Evolutionary conservation across 64 coral and sea anemone species (phyloP).

Genomic region (Pocillopora damicornis): DNA sequence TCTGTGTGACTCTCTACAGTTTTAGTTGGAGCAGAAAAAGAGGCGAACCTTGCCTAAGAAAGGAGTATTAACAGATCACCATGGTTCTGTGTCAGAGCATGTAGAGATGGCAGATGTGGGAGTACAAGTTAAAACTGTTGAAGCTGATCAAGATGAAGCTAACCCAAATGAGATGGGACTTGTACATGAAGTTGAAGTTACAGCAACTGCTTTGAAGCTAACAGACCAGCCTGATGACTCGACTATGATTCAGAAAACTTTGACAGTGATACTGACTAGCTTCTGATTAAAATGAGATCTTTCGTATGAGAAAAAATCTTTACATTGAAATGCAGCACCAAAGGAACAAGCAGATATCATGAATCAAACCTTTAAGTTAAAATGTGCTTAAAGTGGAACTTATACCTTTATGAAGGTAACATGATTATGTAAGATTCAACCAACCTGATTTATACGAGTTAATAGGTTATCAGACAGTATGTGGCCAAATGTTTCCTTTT

Average conservation of each 20-base stretch:
- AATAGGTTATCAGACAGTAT: background rate
- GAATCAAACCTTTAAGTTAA: background rate
- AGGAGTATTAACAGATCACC: slow-evolving; percentile 26
- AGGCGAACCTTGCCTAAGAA: slow-evolving; percentile 25
- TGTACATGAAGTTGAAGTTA: slow-evolving; percentile 5
- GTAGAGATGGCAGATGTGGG: slow-evolving; percentile 20
- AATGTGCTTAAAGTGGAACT: slow-evolving; percentile 16
- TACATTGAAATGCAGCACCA: slow-evolving; percentile 7
- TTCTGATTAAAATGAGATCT: slow-evolving; percentile 10
- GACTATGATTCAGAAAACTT: slow-evolving; percentile 1
- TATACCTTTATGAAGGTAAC: background rate
- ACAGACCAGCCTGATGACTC: slow-evolving; percentile 8
- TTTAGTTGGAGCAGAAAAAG: slow-evolving; percentile 30
- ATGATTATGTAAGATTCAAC: slow-evolving; percentile 9
- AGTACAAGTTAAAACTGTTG: slow-evolving; percentile 12
- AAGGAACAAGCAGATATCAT: slow-evolving; percentile 1
- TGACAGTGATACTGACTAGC: background rate
- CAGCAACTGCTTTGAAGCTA: slow-evolving; percentile 18
- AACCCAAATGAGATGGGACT: slow-evolving; percentile 10
- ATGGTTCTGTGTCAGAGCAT: slow-evolving; percentile 10
- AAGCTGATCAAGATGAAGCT: slow-evolving; percentile 24
- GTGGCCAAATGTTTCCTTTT: background rate
- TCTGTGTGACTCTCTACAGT: slow-evolving; percentile 1
- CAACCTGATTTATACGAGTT: background rate
- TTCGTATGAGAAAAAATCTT: background rate